Percentiles rank a stretch among this genome's conserved stretches.
Conservation (phyloP, 2,797 vertebrate species). For the Luscinia luscinia region DNA sequence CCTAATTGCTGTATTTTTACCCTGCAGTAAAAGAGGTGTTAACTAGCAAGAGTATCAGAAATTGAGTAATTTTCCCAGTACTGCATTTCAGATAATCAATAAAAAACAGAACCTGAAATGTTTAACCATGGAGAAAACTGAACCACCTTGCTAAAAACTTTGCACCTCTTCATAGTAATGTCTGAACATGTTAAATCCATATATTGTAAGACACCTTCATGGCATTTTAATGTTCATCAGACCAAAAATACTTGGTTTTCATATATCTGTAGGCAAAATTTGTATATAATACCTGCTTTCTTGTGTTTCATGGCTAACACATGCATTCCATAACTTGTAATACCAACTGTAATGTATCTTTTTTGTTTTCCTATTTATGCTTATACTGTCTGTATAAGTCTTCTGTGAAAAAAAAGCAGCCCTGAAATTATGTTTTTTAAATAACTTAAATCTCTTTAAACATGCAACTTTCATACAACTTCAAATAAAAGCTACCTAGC, state of each 20-base stretch:
- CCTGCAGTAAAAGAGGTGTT: slow-evolving; percentile 34
- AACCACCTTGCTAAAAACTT: slow-evolving; percentile 33
- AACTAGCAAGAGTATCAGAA: slow-evolving; percentile 45
- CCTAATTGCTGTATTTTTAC: slow-evolving; percentile 19
- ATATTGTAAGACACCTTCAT: slow-evolving; percentile 15
- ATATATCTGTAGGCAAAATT: not conserved
- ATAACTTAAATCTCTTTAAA: not conserved
- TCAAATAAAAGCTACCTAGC: not conserved
- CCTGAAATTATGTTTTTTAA: not conserved
- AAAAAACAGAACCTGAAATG: slow-evolving; percentile 51
- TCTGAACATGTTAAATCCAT: slow-evolving; percentile 36
- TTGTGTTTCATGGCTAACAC: not conserved
- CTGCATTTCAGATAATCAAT: slow-evolving; percentile 35
- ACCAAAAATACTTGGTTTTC: slow-evolving; percentile 34
- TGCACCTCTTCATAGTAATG: slow-evolving; percentile 16
- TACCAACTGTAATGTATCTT: not conserved
- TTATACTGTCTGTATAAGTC: not conserved
- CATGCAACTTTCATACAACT: not conserved
- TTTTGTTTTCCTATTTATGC: not conserved
- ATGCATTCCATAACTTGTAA: not conserved
- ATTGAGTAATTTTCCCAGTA: slow-evolving; percentile 55
- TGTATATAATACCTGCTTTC: not conserved
- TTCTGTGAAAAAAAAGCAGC: not conserved
- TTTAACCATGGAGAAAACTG: slow-evolving; percentile 41
- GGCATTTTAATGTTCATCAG: slow-evolving; percentile 44